Evolutionary conservation across 2,797 vertebrate species (phyloP).

Genomic region (Chanos chanos): DNA sequence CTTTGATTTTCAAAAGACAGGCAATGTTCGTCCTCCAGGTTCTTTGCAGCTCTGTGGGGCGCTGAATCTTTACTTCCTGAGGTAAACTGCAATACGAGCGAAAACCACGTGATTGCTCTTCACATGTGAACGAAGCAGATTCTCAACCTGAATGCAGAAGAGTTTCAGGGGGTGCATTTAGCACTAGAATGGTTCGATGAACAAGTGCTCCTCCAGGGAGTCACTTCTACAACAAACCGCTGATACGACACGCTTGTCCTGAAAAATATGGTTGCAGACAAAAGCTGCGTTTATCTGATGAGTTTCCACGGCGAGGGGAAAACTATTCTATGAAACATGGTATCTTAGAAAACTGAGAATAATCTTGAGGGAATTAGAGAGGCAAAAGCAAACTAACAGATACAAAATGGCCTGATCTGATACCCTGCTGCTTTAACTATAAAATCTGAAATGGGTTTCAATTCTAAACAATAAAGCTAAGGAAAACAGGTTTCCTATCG

Average conservation of each 20-base stretch:
- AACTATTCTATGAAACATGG: too few species aligned
- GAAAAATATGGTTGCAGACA: conserved; percentile 22
- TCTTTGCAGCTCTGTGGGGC: neutral
- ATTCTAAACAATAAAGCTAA: too few species aligned
- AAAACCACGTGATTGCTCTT: conserved; percentile 15
- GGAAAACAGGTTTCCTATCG: too few species aligned
- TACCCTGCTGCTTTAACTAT: too few species aligned
- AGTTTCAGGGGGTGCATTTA: conserved; percentile 16
- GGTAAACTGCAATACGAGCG: conserved; percentile 15
- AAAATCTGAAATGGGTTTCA: too few species aligned
- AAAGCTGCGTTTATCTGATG: neutral
- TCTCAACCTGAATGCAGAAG: conserved; percentile 23
- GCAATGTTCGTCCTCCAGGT: neutral
- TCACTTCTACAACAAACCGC: conserved; percentile 22
- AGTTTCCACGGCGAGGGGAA: neutral
- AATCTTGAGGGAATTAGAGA: neutral
- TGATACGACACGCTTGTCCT: conserved; percentile 15
- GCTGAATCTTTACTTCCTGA: conserved; percentile 10
- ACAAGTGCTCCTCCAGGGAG: conserved; percentile 30
- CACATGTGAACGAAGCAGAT: conserved; percentile 14
- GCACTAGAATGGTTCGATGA: conserved; percentile 11
- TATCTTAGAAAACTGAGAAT: too few species aligned
- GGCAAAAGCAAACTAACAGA: neutral
- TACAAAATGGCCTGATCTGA: too few species aligned
- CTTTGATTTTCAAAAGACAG: neutral